Conservation (phyloP, 2,888 invertebrate species). For the Caenorhabditis sp. region DNA sequence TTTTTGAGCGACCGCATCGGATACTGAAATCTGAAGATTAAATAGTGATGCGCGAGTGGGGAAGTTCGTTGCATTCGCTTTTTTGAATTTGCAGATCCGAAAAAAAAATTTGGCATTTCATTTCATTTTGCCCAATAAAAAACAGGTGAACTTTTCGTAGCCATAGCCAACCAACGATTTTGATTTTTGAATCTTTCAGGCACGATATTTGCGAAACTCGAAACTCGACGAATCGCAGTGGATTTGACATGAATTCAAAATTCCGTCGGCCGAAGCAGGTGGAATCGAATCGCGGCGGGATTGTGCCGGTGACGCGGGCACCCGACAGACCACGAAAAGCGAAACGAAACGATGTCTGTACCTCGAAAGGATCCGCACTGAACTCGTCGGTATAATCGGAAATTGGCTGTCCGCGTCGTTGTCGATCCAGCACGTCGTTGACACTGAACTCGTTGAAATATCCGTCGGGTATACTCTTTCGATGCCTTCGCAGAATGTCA, state of each 20-base stretch:
- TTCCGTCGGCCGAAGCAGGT: no score
- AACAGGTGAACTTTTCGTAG: slow-evolving; percentile 11
- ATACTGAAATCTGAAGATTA: slow-evolving; percentile 52
- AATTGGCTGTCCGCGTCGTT: slow-evolving; percentile 68
- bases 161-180: no score
- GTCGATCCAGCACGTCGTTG: slow-evolving; percentile 40
- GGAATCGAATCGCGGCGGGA: no score
- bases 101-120: neutral
- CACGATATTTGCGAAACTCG: slow-evolving; percentile 22
- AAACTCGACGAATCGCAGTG: slow-evolving; percentile 10
- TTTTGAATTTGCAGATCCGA: neutral
- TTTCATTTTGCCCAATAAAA: no score
- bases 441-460: slow-evolving; percentile 61
- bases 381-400: slow-evolving; percentile 70
- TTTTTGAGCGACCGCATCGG: slow-evolving; percentile 54
- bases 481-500: slow-evolving; percentile 42
- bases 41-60: no score
- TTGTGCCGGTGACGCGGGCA: no score
- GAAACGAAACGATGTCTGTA: no score
- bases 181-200: slow-evolving; percentile 29
- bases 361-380: slow-evolving; percentile 72
- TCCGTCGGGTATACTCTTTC: slow-evolving; percentile 60
- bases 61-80: no score
- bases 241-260: no score
- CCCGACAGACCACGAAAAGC: no score